A percentile compares a stretch with the other conserved stretches of the same genome.
These are phyloP conservation scores for Drosophila ananassae DNA, from an alignment of 1,140 invertebrate genomes.

Conservation along the genomic window DNA sequence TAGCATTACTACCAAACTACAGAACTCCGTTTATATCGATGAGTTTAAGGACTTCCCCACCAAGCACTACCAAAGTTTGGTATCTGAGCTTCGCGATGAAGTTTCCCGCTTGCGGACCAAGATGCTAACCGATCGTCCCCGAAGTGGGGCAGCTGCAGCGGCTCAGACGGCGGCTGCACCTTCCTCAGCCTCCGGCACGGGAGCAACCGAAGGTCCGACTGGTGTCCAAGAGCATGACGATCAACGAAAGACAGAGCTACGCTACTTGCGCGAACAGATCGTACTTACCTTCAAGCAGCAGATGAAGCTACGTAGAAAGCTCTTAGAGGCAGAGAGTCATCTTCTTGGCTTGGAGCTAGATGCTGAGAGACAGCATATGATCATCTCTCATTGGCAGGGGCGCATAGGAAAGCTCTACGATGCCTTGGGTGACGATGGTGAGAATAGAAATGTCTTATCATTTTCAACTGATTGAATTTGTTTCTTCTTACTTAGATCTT, in stretches of 20 bases:
- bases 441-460: not conserved
- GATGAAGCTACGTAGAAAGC: conserved; percentile 92
- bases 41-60: conserved; percentile 84
- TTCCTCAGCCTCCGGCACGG: conserved; percentile 24
- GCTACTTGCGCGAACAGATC: conserved; percentile 91
- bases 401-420: conserved; percentile 90
- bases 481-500: conserved; percentile 46
- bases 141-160: conserved; percentile 82
- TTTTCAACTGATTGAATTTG: not conserved
- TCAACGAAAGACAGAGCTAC: conserved; percentile 87
- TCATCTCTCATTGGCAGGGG: conserved; percentile 94
- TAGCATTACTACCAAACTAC: conserved; percentile 89
- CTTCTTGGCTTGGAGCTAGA: conserved; percentile 92
- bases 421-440: conserved; percentile 73
- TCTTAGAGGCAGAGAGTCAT: conserved; percentile 95
- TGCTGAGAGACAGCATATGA: conserved; percentile 92
- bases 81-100: conserved; percentile 92
- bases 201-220: conserved; percentile 16
- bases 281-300: conserved; percentile 95
- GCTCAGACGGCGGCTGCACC: conserved; percentile 75
- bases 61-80: conserved; percentile 90
- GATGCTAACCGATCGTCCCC: conserved; percentile 89
- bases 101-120: conserved; percentile 92
- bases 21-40: conserved; percentile 80
- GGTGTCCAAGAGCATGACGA: conserved; percentile 62